These are phyloP conservation scores for Podarcis raffonei DNA, from an alignment of 2,113 vertebrate genomes.

Conservation along the genomic window DNA sequence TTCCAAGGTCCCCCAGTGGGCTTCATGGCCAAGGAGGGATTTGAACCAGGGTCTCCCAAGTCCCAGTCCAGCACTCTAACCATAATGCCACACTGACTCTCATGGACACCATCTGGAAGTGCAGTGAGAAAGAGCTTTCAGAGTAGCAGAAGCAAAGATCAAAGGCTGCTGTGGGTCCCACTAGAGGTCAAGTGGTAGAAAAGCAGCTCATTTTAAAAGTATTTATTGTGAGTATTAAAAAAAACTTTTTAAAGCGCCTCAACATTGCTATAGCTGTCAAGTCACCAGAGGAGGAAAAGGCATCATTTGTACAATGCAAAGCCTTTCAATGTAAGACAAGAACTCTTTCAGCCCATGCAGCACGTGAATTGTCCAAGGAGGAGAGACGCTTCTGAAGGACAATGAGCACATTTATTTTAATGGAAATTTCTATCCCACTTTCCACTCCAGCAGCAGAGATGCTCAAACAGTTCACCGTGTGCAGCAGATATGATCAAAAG, in stretches of 20 bases:
- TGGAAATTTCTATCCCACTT: neutral
- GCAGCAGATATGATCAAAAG: neutral
- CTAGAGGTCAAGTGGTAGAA: neutral
- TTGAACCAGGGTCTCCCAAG: too few species aligned
- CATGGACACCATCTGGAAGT: too few species aligned
- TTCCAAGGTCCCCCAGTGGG: too few species aligned
- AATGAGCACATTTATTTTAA: neutral
- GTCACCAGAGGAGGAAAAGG: too few species aligned
- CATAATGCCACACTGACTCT: too few species aligned
- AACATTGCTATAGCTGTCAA: neutral
- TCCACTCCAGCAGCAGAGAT: neutral
- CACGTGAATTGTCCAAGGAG: neutral
- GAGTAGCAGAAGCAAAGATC: neutral
- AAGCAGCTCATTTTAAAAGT: neutral
- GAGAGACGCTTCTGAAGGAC: neutral
- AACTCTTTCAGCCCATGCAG: too few species aligned
- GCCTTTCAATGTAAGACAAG: neutral
- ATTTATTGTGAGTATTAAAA: neutral
- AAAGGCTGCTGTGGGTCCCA: neutral
- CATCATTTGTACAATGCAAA: too few species aligned
- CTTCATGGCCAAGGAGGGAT: too few species aligned
- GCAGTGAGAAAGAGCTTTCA: neutral
- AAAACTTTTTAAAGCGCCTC: neutral
- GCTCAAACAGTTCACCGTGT: neutral
- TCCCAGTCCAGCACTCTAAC: too few species aligned